Conservation (phyloP, 2,888 invertebrate species). For the Arenicola marina region DNA sequence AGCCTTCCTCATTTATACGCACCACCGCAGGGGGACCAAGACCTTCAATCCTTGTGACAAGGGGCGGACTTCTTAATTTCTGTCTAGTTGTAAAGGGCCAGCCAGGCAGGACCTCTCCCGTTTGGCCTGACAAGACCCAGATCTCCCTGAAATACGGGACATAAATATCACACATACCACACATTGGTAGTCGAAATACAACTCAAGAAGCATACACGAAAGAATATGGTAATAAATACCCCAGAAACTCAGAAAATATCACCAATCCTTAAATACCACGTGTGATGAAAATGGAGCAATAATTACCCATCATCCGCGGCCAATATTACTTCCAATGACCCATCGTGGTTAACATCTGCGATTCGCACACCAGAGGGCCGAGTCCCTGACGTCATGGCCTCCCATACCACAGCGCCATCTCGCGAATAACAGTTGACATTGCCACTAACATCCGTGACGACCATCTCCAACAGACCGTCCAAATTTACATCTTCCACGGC, state of each 20-base stretch:
- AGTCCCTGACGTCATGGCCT: conserved; percentile 41
- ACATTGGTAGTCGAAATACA: too few relatives aligned
- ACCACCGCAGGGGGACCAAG: too few relatives aligned
- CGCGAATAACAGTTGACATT: conserved; percentile 43
- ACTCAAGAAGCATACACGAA: not conserved
- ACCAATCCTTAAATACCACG: not conserved
- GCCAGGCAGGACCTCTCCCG: too few relatives aligned
- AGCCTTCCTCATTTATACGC: too few relatives aligned
- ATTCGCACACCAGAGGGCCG: conserved; percentile 45
- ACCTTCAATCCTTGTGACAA: too few relatives aligned
- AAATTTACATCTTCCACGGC: conserved; percentile 48
- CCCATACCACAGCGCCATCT: conserved; percentile 44
- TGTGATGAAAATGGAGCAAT: not conserved
- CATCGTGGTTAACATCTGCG: conserved; percentile 46
- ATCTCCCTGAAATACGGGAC: too few relatives aligned
- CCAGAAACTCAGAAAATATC: not conserved
- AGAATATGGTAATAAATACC: not conserved
- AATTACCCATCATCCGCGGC: conserved; percentile 50
- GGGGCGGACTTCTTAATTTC: too few relatives aligned
- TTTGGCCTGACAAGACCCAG: too few relatives aligned
- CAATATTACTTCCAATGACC: conserved; percentile 45
- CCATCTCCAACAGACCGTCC: conserved; percentile 44
- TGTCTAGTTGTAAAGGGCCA: too few relatives aligned
- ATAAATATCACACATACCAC: too few relatives aligned
- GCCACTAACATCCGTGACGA: conserved; percentile 49